Evolutionary conservation across 2,888 invertebrate species (phyloP).

Genomic region (Plebejus melissa): DNA sequence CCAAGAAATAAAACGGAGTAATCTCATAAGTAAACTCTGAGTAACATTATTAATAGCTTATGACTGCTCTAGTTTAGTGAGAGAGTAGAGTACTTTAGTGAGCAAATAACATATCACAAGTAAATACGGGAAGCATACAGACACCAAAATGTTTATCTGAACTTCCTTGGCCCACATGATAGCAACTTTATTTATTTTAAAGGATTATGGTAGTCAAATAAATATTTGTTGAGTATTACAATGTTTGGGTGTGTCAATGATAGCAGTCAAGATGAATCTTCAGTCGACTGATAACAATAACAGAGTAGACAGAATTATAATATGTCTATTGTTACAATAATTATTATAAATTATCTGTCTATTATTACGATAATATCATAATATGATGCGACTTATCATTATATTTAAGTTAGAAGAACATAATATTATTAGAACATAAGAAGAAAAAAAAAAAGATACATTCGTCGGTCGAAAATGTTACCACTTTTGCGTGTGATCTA

Average conservation of each 20-base stretch:
- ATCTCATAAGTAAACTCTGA: not conserved
- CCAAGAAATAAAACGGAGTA: not conserved
- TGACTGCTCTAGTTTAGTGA: not conserved
- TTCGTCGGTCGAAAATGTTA: too few species aligned
- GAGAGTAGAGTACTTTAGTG: too few species aligned
- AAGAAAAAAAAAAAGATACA: too few species aligned
- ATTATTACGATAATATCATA: too few species aligned
- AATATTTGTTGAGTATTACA: not conserved
- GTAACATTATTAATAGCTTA: not conserved
- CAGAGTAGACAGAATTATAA: too few species aligned
- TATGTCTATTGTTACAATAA: not conserved
- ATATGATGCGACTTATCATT: too few species aligned
- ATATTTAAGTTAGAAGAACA: too few species aligned
- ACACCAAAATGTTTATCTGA: not conserved
- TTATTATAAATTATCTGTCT: not conserved
- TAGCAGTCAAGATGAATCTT: not conserved
- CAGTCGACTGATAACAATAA: not conserved
- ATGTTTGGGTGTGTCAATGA: not conserved
- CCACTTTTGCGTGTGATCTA: too few species aligned
- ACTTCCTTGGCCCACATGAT: constrained; percentile 1
- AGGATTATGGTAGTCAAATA: not conserved
- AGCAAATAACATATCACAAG: not conserved
- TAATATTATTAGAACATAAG: too few species aligned
- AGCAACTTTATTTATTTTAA: not conserved
- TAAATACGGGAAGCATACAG: not conserved